Evolutionary conservation across 2,797 vertebrate species (phyloP), one percentile per base, ranked within the genome.

Genomic region (Semaprochilodus insignis): DNA sequence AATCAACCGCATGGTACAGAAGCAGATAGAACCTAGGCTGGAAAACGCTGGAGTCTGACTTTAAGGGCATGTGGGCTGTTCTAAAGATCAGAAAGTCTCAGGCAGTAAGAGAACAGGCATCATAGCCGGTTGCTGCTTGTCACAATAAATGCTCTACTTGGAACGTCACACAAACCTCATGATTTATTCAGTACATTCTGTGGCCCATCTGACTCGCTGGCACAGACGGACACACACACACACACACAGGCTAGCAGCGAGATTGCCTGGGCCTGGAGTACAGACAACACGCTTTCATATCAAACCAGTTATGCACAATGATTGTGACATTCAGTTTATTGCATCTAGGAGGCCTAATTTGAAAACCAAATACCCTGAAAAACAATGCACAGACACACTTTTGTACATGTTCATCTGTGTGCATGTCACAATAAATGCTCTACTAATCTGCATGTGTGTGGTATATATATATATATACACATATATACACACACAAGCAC

Each of bases 111-210:
- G 72, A 78, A 25, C 69, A 11, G 77, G 74, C 16, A 83, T 78
- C 54, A 71, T 55, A 48, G 19, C 17, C 15, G 23, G 27, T 74
- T 69, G 40, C 69, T 72, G 59, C 40, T 40, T 31, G 70, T 65
- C 52, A 67, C 79, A 66, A 36, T 81, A 88, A 89, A 89, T 85
- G 87, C 87, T 91, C 83, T 67, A 88, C 87, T 90, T 77, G 77
- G 83, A 89, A 77, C 70, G 67, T 86, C 85, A 65, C 70, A 85
- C 67, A 86, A 83, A 87, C 85, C 81, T 91, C 86, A 88, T 91
- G 88, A 89, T 92, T 92, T 91, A 93, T 91, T 93, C 88, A 92
- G 80, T 10, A 81, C 44, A 82, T 88, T 91, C 88, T 85, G 87
- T 85, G 83, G 90, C 80, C 88, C 88, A 88, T 86, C 87, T 88